These are phyloP conservation scores for Nephrotoma appendiculata DNA, from an alignment of 2,888 invertebrate species.

Conservation along the genomic window DNA sequence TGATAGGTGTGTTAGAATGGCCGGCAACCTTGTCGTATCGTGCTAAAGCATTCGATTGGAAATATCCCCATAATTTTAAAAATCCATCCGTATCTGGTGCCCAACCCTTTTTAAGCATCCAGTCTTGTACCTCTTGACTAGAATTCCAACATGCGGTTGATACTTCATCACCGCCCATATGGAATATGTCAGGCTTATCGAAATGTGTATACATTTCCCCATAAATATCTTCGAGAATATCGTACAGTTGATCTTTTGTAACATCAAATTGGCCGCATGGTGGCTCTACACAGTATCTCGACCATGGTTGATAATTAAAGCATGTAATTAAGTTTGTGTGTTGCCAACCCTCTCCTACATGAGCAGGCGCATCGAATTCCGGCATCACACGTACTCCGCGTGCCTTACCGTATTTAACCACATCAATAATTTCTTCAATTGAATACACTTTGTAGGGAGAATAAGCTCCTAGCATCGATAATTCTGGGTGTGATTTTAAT, in stretches of 20 bases:
- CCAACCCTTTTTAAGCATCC: constrained; percentile 53
- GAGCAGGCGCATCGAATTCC: constrained; percentile 85
- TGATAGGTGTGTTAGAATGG: constrained; percentile 42
- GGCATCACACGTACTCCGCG: constrained; percentile 79
- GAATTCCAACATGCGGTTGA: constrained; percentile 60
- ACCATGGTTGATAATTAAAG: constrained; percentile 64
- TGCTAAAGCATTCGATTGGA: constrained; percentile 40
- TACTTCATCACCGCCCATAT: constrained; percentile 80
- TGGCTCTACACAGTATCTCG: constrained; percentile 57
- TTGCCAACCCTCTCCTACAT: constrained; percentile 80
- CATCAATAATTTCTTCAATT: constrained; percentile 36
- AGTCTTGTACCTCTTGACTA: constrained; percentile 47
- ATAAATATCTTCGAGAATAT: constrained; percentile 55
- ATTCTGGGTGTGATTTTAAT: constrained; percentile 52
- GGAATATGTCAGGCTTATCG: constrained; percentile 53
- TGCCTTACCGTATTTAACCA: constrained; percentile 50
- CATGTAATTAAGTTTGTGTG: constrained; percentile 49
- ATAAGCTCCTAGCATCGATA: constrained; percentile 66
- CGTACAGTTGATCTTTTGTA: constrained; percentile 50
- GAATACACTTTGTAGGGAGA: constrained; percentile 53
- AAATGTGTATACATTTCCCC: constrained; percentile 48
- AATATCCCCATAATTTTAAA: constrained; percentile 56
- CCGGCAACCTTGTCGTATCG: constrained; percentile 23
- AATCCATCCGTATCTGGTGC: constrained; percentile 41
- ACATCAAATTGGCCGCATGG: constrained; percentile 78